Evolutionary conservation across 1,140 invertebrate species (phyloP).

Genomic region (Papilio polyxenes): DNA sequence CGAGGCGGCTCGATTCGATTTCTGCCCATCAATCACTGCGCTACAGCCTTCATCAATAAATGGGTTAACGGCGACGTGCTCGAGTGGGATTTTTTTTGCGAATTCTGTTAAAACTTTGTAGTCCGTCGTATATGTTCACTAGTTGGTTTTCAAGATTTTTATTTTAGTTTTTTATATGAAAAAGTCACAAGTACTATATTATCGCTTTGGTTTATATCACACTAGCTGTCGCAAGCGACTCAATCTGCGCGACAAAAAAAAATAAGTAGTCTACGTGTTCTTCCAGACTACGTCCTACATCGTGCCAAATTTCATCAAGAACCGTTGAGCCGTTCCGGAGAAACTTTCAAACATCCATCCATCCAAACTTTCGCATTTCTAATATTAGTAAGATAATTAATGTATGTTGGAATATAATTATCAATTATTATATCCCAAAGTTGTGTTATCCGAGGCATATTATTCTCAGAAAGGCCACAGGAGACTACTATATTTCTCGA

Average conservation of each 20-base stretch:
- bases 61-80: constrained; percentile 18
- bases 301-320: too few species aligned
- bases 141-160: not conserved
- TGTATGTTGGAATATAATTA: not conserved
- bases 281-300: too few species aligned
- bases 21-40: not conserved
- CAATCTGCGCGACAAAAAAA: too few species aligned
- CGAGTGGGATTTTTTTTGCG: not conserved
- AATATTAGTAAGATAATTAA: not conserved
- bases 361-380: too few species aligned
- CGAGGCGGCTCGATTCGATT: not conserved
- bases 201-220: not conserved
- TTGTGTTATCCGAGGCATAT: not conserved
- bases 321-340: too few species aligned
- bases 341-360: too few species aligned
- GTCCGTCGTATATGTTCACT: not conserved
- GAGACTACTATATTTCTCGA: constrained; percentile 2
- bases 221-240: not conserved
- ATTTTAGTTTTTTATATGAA: too few species aligned
- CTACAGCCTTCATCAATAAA: constrained; percentile 24
- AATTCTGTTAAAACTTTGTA: not conserved
- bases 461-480: not conserved
- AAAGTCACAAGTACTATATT: not conserved
- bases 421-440: not conserved
- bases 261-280: too few species aligned